Evolutionary conservation across 2,888 invertebrate genomes (phyloP).

Genomic region (Tillus elongatus): DNA sequence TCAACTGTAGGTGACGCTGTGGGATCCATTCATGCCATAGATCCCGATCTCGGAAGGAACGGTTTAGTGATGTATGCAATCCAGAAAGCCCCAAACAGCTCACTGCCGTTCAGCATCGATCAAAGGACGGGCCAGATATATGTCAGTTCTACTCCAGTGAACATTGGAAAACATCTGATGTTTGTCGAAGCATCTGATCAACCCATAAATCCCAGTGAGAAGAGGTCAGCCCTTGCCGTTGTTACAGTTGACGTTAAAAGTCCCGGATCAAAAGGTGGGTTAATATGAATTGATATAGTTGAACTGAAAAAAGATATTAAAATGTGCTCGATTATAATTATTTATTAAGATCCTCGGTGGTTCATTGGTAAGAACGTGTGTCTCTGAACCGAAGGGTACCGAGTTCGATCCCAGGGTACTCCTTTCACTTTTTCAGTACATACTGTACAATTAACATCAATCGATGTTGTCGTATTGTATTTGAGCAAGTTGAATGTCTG

Average conservation of each 20-base stretch:
- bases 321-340: too few relatives aligned
- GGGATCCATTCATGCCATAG: constrained; percentile 71
- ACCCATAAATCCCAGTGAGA: constrained; percentile 75
- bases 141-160: constrained; percentile 53
- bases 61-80: constrained; percentile 43
- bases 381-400: too few relatives aligned
- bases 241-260: constrained; percentile 68
- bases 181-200: constrained; percentile 79
- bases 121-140: constrained; percentile 59
- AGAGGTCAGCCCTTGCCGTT: constrained; percentile 73
- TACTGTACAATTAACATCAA: too few relatives aligned
- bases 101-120: constrained; percentile 64
- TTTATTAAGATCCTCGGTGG: too few relatives aligned
- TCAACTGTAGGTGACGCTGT: too few relatives aligned
- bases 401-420: too few relatives aligned
- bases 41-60: constrained; percentile 70
- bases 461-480: too few relatives aligned
- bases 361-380: too few relatives aligned
- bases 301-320: too few relatives aligned
- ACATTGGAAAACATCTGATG: constrained; percentile 65
- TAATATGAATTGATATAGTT: too few relatives aligned
- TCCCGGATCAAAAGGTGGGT: constrained; percentile 43
- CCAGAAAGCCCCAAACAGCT: constrained; percentile 33
- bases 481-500: too few relatives aligned
- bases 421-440: too few relatives aligned